A percentile compares a stretch with the other conserved stretches of the same genome.
phyloP scores from a whole-genome alignment of 2,888 invertebrate genomes.

The Clusia tigrina region DNA sequence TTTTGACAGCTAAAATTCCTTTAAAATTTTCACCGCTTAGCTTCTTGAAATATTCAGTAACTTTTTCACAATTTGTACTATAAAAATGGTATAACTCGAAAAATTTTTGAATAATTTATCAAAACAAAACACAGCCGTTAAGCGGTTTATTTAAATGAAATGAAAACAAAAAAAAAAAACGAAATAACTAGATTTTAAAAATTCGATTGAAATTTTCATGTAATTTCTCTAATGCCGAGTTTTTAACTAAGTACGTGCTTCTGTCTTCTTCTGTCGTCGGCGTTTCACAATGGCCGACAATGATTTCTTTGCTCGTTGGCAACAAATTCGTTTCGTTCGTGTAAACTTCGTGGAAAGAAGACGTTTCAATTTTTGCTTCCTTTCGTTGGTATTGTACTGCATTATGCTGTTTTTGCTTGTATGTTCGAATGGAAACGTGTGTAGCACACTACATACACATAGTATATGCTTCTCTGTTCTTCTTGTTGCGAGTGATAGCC shows the following conservation, averaged over 20 bases:
- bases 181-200: constrained; percentile 58
- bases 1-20: too few relatives aligned
- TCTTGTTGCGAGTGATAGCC: too few relatives aligned
- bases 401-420: not conserved
- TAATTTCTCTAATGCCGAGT: constrained; percentile 22
- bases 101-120: constrained; percentile 36
- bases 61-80: too few relatives aligned
- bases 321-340: constrained; percentile 31
- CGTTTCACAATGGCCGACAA: constrained; percentile 49
- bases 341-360: constrained; percentile 34
- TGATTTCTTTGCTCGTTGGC: constrained; percentile 15
- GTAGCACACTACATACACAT: not conserved
- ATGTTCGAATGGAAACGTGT: not conserved
- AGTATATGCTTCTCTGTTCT: not conserved
- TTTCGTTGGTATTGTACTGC: not conserved
- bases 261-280: constrained; percentile 58
- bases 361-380: constrained; percentile 18
- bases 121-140: constrained; percentile 43
- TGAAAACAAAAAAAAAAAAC: constrained; percentile 39
- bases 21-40: not conserved
- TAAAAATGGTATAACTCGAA: constrained; percentile 31
- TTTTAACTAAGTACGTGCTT: constrained; percentile 45
- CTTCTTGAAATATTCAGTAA: too few relatives aligned
- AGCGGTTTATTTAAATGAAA: too few relatives aligned
- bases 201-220: constrained; percentile 13